phyloP scores from a whole-genome alignment of 2,797 vertebrate genomes.

The Lepus townsendii region DNA sequence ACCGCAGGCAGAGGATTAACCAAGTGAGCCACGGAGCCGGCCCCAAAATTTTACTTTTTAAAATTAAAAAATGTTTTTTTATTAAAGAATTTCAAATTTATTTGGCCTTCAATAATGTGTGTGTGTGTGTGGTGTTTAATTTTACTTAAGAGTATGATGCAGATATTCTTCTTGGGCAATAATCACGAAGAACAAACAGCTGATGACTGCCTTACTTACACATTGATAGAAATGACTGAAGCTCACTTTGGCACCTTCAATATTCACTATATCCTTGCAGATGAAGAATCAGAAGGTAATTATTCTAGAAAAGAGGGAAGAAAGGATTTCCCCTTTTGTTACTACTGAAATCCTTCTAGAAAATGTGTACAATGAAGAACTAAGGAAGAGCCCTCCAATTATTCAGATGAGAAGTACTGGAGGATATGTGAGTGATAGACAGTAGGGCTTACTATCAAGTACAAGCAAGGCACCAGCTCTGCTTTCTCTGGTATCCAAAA shows the following conservation, averaged over 20 bases:
- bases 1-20: no score
- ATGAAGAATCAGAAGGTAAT: constrained; percentile 58
- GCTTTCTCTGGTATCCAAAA: neutral
- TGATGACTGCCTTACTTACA: neutral
- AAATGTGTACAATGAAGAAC: neutral
- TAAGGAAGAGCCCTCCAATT: neutral
- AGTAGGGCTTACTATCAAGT: neutral
- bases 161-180: neutral
- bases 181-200: neutral
- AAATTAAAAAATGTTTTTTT: no score
- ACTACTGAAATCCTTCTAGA: neutral
- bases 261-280: neutral
- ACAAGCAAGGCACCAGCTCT: neutral
- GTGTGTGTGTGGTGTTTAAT: no score
- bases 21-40: no score
- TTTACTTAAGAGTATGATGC: neutral
- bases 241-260: neutral
- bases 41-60: neutral
- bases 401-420: neutral
- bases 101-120: neutral
- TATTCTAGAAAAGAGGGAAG: constrained; percentile 8
- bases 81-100: neutral
- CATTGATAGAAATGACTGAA: neutral
- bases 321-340: neutral
- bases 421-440: neutral